A percentile compares a stretch with the other conserved stretches of the same genome.
These are phyloP conservation scores for Microctonus hyperodae DNA, from an alignment of 2,888 invertebrate species.

Conservation along the genomic window DNA sequence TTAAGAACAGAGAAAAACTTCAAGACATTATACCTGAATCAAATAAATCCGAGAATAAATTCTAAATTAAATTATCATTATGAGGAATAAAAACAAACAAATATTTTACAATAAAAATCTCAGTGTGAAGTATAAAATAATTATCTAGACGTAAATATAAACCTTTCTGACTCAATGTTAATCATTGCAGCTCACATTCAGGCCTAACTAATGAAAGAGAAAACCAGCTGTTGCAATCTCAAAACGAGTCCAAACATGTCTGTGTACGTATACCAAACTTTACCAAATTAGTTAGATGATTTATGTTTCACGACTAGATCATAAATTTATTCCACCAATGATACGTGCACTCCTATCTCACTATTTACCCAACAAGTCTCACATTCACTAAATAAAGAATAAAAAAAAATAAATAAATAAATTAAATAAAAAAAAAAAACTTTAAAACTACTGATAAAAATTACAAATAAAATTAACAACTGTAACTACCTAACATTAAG, in stretches of 20 bases:
- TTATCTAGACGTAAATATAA: too few relatives aligned
- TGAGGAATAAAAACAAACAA: background rate
- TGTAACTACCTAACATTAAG: too few relatives aligned
- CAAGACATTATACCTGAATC: background rate
- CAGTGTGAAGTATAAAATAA: too few relatives aligned
- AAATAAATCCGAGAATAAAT: background rate
- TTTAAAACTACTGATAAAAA: background rate
- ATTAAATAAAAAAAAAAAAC: background rate
- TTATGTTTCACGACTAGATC: constrained; percentile 33
- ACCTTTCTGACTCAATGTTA: too few relatives aligned
- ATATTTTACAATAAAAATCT: too few relatives aligned
- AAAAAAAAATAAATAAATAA: background rate
- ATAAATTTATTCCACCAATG: constrained; percentile 36
- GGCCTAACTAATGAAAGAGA: constrained; percentile 30
- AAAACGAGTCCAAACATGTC: constrained; percentile 33
- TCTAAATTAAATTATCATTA: background rate
- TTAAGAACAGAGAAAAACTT: background rate
- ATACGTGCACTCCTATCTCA: constrained; percentile 29
- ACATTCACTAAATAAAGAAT: constrained; percentile 11
- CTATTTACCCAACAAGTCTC: constrained; percentile 30
- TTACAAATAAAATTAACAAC: background rate
- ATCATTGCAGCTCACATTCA: constrained; percentile 15
- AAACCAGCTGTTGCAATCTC: constrained; percentile 41
- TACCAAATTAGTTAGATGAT: constrained; percentile 39
- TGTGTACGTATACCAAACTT: constrained; percentile 33